A percentile compares a stretch with the other conserved stretches of the same genome.
Evolutionary conservation across 2,113 vertebrate species (phyloP).

Genomic region (Tetrax tetrax): DNA sequence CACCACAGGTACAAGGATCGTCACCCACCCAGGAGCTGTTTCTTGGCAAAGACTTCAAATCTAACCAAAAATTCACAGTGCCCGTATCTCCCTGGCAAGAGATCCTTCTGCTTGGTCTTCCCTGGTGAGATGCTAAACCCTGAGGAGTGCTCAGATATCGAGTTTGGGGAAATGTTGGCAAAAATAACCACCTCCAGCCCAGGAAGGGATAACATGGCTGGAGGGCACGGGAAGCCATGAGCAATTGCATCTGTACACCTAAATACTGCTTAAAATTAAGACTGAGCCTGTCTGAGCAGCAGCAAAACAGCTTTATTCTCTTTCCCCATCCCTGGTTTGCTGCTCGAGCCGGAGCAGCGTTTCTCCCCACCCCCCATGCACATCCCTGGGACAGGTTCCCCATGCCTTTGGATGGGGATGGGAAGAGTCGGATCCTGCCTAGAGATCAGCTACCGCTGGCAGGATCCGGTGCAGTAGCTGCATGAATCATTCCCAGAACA

Average conservation of each 20-base stretch:
- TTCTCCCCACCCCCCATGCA: background rate
- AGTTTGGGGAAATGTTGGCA: background rate
- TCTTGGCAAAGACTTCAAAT: background rate
- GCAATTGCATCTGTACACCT: background rate
- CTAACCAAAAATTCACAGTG: background rate
- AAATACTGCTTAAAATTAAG: background rate
- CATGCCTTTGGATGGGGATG: background rate
- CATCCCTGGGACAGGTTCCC: background rate
- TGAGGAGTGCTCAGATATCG: rapidly evolving
- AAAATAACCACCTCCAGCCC: background rate
- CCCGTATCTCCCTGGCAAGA: background rate
- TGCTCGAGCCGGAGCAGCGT: background rate
- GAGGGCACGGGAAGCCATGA: background rate
- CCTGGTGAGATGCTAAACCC: background rate
- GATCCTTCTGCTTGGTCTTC: background rate
- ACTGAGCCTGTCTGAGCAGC: background rate
- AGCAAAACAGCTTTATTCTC: background rate
- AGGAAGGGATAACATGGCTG: background rate
- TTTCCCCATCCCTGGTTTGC: background rate
- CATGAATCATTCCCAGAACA: background rate
- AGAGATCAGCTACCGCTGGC: background rate
- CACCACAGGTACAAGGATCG: background rate
- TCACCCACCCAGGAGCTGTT: background rate
- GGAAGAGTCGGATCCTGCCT: background rate
- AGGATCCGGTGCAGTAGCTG: background rate